Evolutionary conservation across 1,140 invertebrate species (phyloP).

Genomic region (Gryon sp.): DNA sequence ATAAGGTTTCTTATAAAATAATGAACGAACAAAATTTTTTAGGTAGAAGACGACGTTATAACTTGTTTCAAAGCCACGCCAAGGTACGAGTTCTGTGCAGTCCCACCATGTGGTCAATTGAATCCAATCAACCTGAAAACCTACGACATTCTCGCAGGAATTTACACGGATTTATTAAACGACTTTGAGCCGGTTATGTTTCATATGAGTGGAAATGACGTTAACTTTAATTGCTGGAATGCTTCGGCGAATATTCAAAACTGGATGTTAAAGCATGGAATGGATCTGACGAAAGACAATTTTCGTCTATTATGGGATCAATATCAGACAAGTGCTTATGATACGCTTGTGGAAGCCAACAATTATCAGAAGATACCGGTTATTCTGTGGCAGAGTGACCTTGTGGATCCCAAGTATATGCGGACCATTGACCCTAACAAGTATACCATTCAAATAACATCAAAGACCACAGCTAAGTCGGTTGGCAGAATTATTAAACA

Average conservation of each 20-base stretch:
- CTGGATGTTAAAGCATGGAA: slow-evolving; percentile 84
- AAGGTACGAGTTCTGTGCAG: slow-evolving; percentile 86
- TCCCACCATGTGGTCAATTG: slow-evolving; percentile 91
- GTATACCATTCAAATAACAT: slow-evolving; percentile 93
- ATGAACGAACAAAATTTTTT: too few relatives aligned
- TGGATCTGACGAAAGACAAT: slow-evolving; percentile 80
- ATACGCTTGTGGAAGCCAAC: slow-evolving; percentile 76
- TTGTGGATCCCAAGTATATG: slow-evolving; percentile 84
- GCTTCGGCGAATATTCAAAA: slow-evolving; percentile 82
- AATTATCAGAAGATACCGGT: slow-evolving; percentile 81
- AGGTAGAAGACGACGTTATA: slow-evolving; percentile 42
- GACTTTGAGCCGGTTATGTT: slow-evolving; percentile 86
- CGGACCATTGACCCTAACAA: slow-evolving; percentile 84
- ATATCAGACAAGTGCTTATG: slow-evolving; percentile 84
- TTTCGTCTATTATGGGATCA: slow-evolving; percentile 88
- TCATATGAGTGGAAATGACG: slow-evolving; percentile 93
- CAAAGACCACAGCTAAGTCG: slow-evolving; percentile 81
- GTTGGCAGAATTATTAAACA: slow-evolving; percentile 84
- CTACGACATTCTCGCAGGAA: slow-evolving; percentile 85
- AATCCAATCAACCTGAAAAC: slow-evolving; percentile 86
- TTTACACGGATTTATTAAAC: slow-evolving; percentile 84
- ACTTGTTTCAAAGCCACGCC: slow-evolving; percentile 84
- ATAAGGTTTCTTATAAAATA: too few relatives aligned
- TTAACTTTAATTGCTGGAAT: slow-evolving; percentile 87
- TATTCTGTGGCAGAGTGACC: slow-evolving; percentile 89